A percentile compares a stretch with the other conserved stretches of the same genome.
Evolutionary conservation across 2,888 invertebrate genomes (phyloP).

Genomic region (Eledona agricola): DNA sequence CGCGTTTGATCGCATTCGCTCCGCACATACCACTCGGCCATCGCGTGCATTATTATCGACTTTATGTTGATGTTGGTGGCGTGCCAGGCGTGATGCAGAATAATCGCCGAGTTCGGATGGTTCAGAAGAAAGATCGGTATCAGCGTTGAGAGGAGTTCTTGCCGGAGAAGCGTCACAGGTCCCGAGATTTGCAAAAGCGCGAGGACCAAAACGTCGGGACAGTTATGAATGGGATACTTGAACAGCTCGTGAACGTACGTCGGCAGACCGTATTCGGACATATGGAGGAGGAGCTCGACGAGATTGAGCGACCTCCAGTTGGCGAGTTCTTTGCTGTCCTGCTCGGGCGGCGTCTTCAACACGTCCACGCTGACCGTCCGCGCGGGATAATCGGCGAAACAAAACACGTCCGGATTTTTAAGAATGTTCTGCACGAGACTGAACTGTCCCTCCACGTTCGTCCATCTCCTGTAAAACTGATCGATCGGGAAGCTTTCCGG

Average conservation of each 20-base stretch:
- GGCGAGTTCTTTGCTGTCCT: constrained; percentile 91
- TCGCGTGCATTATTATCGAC: constrained; percentile 91
- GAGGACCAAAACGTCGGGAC: constrained; percentile 92
- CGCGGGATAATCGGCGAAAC: constrained; percentile 91
- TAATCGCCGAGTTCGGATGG: constrained; percentile 96
- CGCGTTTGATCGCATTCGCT: constrained; percentile 94
- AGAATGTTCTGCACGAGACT: constrained; percentile 87
- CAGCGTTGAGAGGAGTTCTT: constrained; percentile 86
- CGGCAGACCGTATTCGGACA: constrained; percentile 89
- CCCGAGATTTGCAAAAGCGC: constrained; percentile 88
- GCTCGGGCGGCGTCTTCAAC: constrained; percentile 93
- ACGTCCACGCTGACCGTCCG: constrained; percentile 87
- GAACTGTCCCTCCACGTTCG: constrained; percentile 91
- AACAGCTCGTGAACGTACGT: constrained; percentile 86
- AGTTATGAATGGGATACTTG: constrained; percentile 90
- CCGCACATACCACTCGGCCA: constrained; percentile 96
- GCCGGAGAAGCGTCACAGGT: constrained; percentile 79
- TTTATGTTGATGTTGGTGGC: constrained; percentile 76
- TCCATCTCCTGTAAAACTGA: constrained; percentile 90
- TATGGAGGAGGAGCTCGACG: constrained; percentile 84
- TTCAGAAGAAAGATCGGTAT: constrained; percentile 94
- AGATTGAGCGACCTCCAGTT: constrained; percentile 95
- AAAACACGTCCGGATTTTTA: constrained; percentile 92
- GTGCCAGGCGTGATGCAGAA: constrained; percentile 97
- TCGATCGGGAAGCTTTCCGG: constrained; percentile 86